Evolutionary conservation across 64 coral and sea anemone genomes (phyloP).

Genomic region (Exaiptasia diaphana): DNA sequence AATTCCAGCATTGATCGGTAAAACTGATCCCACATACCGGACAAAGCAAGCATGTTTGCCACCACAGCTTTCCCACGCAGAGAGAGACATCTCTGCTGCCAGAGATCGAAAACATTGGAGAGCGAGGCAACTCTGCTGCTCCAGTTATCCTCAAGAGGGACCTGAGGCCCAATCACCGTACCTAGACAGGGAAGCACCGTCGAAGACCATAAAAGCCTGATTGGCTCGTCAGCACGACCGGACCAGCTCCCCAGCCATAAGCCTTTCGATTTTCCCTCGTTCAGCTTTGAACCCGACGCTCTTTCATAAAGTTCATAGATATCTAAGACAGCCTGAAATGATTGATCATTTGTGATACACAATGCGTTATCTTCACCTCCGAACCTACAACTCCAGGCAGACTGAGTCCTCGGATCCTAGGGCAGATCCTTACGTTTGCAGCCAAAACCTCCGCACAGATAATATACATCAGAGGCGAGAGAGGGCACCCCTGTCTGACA

Average conservation of each 20-base stretch:
- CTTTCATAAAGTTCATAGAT: not conserved
- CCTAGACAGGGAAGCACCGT: not conserved
- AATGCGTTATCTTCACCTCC: not conserved
- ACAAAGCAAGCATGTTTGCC: not conserved
- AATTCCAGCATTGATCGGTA: not conserved
- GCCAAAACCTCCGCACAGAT: not conserved
- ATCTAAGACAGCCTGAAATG: not conserved
- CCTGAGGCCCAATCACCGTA: not conserved
- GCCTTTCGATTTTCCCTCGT: not conserved
- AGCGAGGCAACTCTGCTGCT: not conserved
- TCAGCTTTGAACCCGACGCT: conserved; percentile 12
- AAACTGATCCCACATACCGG: not conserved
- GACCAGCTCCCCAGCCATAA: conserved; percentile 22
- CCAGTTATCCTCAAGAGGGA: not conserved
- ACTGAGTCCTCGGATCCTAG: not conserved
- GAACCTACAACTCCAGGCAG: not conserved
- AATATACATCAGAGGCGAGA: not conserved
- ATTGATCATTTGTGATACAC: not conserved
- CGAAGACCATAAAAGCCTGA: not conserved
- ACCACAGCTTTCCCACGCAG: not conserved
- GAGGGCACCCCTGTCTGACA: not conserved
- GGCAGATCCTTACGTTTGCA: not conserved
- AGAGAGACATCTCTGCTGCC: not conserved
- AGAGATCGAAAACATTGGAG: not conserved
- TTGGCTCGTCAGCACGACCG: not conserved